Evolutionary conservation across 1,140 invertebrate species (phyloP).

Genomic region (Lerema accius): DNA sequence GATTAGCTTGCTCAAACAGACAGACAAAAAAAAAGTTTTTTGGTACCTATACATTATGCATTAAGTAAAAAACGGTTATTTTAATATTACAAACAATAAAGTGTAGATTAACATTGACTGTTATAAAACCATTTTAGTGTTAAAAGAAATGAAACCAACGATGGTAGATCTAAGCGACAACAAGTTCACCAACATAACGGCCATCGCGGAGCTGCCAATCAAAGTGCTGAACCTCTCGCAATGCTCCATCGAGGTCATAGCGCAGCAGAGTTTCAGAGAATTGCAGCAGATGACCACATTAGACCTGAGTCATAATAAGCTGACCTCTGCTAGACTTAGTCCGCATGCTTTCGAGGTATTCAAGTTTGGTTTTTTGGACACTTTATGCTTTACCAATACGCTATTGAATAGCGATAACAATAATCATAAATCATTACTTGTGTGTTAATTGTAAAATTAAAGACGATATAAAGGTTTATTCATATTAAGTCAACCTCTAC

Average conservation of each 20-base stretch:
- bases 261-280: conserved; percentile 84
- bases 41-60: no score
- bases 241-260: conserved; percentile 85
- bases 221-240: conserved; percentile 71
- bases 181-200: conserved; percentile 63
- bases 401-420: no score
- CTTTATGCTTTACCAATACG: no score
- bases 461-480: no score
- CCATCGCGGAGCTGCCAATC: conserved; percentile 61
- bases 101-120: no score
- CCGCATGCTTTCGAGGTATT: conserved; percentile 88
- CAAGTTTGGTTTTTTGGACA: no score
- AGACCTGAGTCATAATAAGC: conserved; percentile 87
- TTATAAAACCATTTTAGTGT: conserved; percentile 49
- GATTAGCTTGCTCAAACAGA: no score
- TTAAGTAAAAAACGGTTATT: no score
- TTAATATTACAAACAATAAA: conserved; percentile 8
- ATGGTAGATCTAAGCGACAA: conserved; percentile 79
- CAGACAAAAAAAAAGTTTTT: no score
- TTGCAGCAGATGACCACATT: conserved; percentile 84
- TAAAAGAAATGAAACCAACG: conserved; percentile 72
- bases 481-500: no score
- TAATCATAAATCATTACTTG: no score
- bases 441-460: no score
- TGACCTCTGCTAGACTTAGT: conserved; percentile 82